These are phyloP conservation scores for Spialia ferax DNA, from an alignment of 2,888 invertebrate species.

Conservation along the genomic window DNA sequence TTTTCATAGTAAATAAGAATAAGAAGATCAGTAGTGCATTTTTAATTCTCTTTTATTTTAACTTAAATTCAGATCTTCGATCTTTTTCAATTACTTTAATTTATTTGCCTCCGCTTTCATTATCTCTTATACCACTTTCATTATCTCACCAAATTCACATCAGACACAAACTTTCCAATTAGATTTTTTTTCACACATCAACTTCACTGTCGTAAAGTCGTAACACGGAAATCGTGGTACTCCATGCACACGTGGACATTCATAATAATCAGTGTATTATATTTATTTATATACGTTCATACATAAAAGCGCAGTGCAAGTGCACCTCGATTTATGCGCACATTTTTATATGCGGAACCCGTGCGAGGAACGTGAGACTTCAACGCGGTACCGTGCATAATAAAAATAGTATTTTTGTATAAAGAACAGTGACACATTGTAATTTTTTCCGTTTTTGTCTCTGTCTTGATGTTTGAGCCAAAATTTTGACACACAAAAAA, in stretches of 20 bases:
- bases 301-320: conserved; percentile 23
- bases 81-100: too few relatives aligned
- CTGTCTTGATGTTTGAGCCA: too few relatives aligned
- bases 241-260: conserved; percentile 18
- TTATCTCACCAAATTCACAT: too few relatives aligned
- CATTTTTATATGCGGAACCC: conserved; percentile 37
- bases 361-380: conserved; percentile 29
- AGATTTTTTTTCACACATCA: conserved; percentile 1
- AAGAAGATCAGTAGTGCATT: too few relatives aligned
- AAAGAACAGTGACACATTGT: conserved; percentile 7
- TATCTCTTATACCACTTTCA: too few relatives aligned
- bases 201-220: conserved; percentile 2
- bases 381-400: conserved; percentile 26
- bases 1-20: too few relatives aligned
- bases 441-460: too few relatives aligned
- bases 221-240: conserved; percentile 28
- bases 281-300: conserved; percentile 25
- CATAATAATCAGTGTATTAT: conserved; percentile 34
- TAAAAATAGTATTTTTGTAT: conserved; percentile 20
- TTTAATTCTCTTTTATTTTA: too few relatives aligned
- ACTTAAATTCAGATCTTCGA: too few relatives aligned
- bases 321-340: conserved; percentile 29
- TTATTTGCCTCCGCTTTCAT: too few relatives aligned
- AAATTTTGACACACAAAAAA: too few relatives aligned
- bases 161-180: not conserved